phyloP scores from a whole-genome alignment of 2,888 invertebrate genomes.

The Seira musarum region DNA sequence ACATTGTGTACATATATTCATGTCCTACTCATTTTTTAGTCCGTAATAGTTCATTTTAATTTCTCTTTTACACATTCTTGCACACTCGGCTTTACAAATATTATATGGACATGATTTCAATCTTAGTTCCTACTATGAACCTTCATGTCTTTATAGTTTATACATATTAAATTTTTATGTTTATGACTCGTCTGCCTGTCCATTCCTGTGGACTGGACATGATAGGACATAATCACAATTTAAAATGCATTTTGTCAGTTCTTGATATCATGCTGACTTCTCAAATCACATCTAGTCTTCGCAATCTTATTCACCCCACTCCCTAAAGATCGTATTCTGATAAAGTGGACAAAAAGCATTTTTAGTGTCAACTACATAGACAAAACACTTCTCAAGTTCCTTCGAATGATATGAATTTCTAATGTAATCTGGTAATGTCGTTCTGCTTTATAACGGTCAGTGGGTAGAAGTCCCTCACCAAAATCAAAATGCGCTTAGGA shows the following conservation, averaged over 20 bases:
- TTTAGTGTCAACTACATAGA: constrained; percentile 20
- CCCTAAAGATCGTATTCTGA: constrained; percentile 37
- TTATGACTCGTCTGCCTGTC: neutral
- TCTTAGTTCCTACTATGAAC: neutral
- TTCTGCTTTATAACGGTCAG: no score
- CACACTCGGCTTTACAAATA: no score
- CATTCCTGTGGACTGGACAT: neutral
- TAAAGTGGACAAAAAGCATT: constrained; percentile 24
- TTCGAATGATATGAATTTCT: no score
- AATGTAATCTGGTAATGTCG: no score
- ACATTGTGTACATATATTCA: neutral
- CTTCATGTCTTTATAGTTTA: neutral
- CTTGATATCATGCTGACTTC: constrained; percentile 22
- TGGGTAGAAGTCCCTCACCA: no score
- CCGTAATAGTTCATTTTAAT: neutral
- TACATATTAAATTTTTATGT: neutral
- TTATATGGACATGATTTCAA: neutral
- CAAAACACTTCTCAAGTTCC: neutral
- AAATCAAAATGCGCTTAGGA: no score
- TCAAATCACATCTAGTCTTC: constrained; percentile 19
- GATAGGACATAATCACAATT: neutral
- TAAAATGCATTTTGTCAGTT: neutral
- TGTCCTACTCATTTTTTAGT: neutral
- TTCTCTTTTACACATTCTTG: neutral
- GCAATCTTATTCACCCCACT: constrained; percentile 10